Evolutionary conservation across 2,797 vertebrate species (phyloP), one percentile per base, ranked within the genome.

Genomic region (Falco berigora): DNA sequence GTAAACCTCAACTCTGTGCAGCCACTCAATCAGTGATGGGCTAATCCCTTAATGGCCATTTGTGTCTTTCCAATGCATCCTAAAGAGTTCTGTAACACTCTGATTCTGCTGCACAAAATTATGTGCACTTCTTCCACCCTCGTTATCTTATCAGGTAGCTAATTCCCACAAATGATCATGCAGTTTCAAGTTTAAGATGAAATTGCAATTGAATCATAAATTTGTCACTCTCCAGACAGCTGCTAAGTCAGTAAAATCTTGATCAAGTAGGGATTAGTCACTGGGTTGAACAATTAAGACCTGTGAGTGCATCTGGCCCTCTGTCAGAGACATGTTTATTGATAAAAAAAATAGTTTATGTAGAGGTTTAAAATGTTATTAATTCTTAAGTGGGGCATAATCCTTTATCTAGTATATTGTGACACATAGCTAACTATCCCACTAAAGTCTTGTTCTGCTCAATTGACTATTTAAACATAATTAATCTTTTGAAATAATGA

Each of bases 41-140:
- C 84, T 98, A 98, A 98, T 98, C 98, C 98, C 94, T 98, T 98
- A 98, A 98, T 98, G 98, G 98, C 94, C 95, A 96, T 97, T 98
- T 97, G 92, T 97, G 97, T 97, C 97, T 94, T 96, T 96, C 96
- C 95, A 88, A 89, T 81, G 93, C 96, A 91, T 97, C 94, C 95
- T 88, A 34, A 73, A 96, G 95, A 96, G 97, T 97, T 95, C 98
- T 97, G 92, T 90, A 96, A 92, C 92, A 69, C 96, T 97, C 89
- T 2, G 17, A 64, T 94, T 96, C 96, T 96, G 97, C 96, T 95
- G 94, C 94, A 64, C 95, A 94, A 94, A 96, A 92, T 94, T 97
- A 95, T 63, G 69, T 92, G 92, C 92, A 40, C 88, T 82, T 71
- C 42, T 77, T 95, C 94, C 92, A 75, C 79, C 85, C 77, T 73